Base-by-base conservation (phyloP, 2,797 vertebrate species). In the Cuculus canorus region DNA sequence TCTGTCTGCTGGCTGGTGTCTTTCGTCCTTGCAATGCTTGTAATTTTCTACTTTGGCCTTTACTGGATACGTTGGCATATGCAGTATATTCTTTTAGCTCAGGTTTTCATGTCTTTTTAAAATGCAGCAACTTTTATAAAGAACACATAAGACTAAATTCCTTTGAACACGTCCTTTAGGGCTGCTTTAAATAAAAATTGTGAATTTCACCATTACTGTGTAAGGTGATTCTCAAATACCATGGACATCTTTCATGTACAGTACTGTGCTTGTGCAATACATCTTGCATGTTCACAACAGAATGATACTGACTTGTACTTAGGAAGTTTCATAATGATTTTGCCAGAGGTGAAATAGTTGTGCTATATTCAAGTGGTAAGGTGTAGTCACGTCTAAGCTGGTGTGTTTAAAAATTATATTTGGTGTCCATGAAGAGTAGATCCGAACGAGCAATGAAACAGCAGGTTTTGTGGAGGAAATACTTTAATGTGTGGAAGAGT, bases 171-270 rank as follows among this genome's bases (percentile, higher is more conserved):
- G 8, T 69, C 21, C 66, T 92, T 75, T 21, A 79, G 53, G 57
- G 71, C 50, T 53, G 75, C 45, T 57, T 72, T 72, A 81, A 25
- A 27, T 85, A 18, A 70, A 65, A 92, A 77, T 33, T 35, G 53
- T 41, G 53, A 11, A 12, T 89, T 94, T 97, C 96, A 97, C 96
- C 96, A 93, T 90, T 97, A 39, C 96, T 96, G 87, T 94, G 93
- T 48, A 61, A n/a, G 8, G 7, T 21, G 43, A 94, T 96, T 97
- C 97, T 97, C 97, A 97, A 96, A 85, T 96, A 80, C 85, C 33
- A 8, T 68, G 8, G 54, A 70, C 54, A 43, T 93, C 86, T 77
- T 59, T 76, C 27, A 54, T 35, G 21, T 27, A 13, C 33, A 54
- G 8, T 56, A 16, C 30, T 82, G 64, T 81, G 77, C 76, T 54